Evolutionary conservation across 2,888 invertebrate genomes (phyloP).

Genomic region (Drosophila phalerata): DNA sequence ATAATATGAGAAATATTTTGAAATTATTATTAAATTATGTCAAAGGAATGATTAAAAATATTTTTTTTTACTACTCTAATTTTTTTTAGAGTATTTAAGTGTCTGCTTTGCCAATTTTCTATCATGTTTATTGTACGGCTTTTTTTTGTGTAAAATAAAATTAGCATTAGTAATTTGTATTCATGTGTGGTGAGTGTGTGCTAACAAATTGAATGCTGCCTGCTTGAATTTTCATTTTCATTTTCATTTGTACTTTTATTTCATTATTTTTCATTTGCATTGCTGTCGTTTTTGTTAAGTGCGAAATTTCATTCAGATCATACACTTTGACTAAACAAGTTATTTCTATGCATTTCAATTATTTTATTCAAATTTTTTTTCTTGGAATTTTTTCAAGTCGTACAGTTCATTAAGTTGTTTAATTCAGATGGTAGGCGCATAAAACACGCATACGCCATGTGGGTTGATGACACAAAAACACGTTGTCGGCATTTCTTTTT

Average conservation of each 20-base stretch:
- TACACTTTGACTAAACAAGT: slow-evolving; percentile 48
- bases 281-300: slow-evolving; percentile 56
- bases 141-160: slow-evolving; percentile 62
- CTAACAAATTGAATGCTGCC: slow-evolving; percentile 37
- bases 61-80: not conserved
- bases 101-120: not conserved
- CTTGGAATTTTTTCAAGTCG: slow-evolving; percentile 14
- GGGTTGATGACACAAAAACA: slow-evolving; percentile 35
- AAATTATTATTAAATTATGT: not conserved
- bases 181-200: slow-evolving; percentile 52
- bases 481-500: not conserved
- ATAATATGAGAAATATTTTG: no score
- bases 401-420: slow-evolving; percentile 57
- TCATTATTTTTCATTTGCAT: slow-evolving; percentile 30
- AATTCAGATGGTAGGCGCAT: slow-evolving; percentile 33
- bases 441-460: slow-evolving; percentile 55
- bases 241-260: slow-evolving; percentile 37
- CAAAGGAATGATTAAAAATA: no score
- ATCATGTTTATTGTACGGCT: not conserved
- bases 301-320: slow-evolving; percentile 55
- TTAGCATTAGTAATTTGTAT: slow-evolving; percentile 77
- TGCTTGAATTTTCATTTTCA: slow-evolving; percentile 33
- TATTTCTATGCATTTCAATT: slow-evolving; percentile 73
- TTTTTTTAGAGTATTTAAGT: slow-evolving; percentile 28
- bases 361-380: slow-evolving; percentile 22